These are phyloP conservation scores for Rhynchophorus ferrugineus DNA, from an alignment of 1,140 invertebrate species.

Conservation along the genomic window DNA sequence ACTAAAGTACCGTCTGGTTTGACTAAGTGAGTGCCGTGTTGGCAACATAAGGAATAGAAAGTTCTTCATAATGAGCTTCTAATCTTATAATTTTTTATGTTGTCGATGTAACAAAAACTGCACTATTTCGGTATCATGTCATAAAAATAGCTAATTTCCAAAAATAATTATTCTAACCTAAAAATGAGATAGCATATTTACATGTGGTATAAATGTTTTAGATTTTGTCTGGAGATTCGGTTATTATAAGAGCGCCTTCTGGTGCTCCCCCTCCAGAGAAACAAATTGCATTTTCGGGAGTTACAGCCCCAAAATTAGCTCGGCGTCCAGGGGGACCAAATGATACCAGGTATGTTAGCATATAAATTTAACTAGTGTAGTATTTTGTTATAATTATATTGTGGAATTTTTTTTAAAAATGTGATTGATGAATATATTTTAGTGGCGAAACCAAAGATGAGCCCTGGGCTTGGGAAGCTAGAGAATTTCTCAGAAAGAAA, in stretches of 20 bases:
- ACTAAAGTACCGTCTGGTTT: constrained; percentile 4
- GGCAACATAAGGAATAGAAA: constrained; percentile 22
- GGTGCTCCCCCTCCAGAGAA: constrained; percentile 85
- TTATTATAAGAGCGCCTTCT: constrained; percentile 75
- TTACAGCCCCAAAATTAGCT: constrained; percentile 86
- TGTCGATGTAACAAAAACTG: constrained; percentile 6
- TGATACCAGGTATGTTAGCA: constrained; percentile 42
- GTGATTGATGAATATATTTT: constrained; percentile 10
- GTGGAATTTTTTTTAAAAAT: constrained; percentile 9
- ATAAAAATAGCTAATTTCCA: constrained; percentile 8
- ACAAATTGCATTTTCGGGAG: constrained; percentile 80
- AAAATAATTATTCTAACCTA: constrained; percentile 12
- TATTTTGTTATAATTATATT: constrained; percentile 6
- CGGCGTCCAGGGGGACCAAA: constrained; percentile 52
- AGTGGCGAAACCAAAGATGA: constrained; percentile 69
- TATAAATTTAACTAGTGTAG: constrained; percentile 1
- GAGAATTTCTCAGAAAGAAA: constrained; percentile 89
- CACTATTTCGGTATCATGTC: constrained; percentile 12
- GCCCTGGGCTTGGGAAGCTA: constrained; percentile 92
- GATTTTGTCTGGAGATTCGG: constrained; percentile 84
- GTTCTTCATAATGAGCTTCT: constrained; percentile 8
- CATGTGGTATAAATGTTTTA: constrained; percentile 40
- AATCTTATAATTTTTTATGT: not conserved
- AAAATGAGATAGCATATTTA: constrained; percentile 28
- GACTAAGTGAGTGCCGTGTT: constrained; percentile 22